These are phyloP conservation scores for Hippopotamyrus pictus DNA, from an alignment of 2,797 vertebrate species.

Conservation along the genomic window DNA sequence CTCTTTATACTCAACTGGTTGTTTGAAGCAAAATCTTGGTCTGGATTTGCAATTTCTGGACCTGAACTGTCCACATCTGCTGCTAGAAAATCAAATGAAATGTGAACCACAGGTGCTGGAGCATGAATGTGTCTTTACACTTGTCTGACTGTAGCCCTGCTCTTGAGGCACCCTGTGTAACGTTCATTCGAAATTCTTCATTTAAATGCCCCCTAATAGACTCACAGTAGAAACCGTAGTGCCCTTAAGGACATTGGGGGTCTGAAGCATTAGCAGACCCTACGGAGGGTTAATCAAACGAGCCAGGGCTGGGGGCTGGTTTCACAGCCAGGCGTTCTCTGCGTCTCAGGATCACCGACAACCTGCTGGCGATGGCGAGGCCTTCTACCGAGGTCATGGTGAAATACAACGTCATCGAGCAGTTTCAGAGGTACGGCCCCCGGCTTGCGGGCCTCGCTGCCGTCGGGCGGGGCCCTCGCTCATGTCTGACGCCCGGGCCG, in stretches of 20 bases:
- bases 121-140: neutral
- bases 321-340: neutral
- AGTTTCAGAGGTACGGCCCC: slow-evolving; percentile 79
- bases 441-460: neutral
- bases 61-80: neutral
- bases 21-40: neutral
- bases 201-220: neutral
- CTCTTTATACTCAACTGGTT: neutral
- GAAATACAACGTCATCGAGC: slow-evolving; percentile 83
- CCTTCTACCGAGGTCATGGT: slow-evolving; percentile 90
- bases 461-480: neutral
- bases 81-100: neutral
- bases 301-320: neutral
- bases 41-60: neutral
- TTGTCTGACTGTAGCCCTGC: neutral
- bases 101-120: neutral
- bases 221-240: neutral
- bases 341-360: slow-evolving; percentile 82
- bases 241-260: neutral
- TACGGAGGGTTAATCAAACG: neutral
- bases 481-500: neutral
- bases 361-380: slow-evolving; percentile 90
- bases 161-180: neutral
- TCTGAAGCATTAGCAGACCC: neutral
- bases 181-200: neutral